Percentiles rank a stretch among this genome's conserved stretches.
Conservation (phyloP, 2,113 vertebrate genomes). For the Oxygymnocypris stewartii region DNA sequence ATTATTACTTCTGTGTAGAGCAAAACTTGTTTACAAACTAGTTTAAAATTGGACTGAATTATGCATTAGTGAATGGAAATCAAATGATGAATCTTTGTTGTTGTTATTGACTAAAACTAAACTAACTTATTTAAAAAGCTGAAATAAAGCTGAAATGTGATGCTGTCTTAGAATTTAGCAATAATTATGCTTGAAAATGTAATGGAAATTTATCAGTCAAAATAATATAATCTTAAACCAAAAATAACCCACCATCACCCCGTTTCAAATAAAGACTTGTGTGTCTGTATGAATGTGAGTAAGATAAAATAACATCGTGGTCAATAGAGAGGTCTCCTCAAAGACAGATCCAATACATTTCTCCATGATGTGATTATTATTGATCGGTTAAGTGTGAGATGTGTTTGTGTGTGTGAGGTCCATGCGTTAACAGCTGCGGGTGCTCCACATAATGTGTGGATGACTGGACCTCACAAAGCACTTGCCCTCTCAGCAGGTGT, state of each 20-base stretch:
- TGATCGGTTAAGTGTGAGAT: constrained; percentile 42
- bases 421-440: constrained; percentile 3
- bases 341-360: constrained; percentile 7
- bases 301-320: constrained; percentile 20
- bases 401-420: constrained; percentile 31
- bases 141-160: neutral
- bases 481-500: constrained; percentile 42
- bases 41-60: neutral
- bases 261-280: neutral
- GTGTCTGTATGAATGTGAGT: neutral
- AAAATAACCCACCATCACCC: neutral
- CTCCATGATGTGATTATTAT: constrained; percentile 47
- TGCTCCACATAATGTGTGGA: constrained; percentile 34
- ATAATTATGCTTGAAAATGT: neutral
- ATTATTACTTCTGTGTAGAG: neutral
- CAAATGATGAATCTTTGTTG: neutral
- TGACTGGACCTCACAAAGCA: constrained; percentile 29
- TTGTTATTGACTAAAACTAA: neutral
- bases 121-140: neutral
- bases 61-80: neutral
- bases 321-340: constrained; percentile 16
- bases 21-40: neutral
- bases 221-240: neutral
- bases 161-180: neutral
- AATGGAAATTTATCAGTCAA: neutral